These are phyloP conservation scores for Coremacera marginata DNA, from an alignment of 2,888 invertebrate species.

Conservation along the genomic window DNA sequence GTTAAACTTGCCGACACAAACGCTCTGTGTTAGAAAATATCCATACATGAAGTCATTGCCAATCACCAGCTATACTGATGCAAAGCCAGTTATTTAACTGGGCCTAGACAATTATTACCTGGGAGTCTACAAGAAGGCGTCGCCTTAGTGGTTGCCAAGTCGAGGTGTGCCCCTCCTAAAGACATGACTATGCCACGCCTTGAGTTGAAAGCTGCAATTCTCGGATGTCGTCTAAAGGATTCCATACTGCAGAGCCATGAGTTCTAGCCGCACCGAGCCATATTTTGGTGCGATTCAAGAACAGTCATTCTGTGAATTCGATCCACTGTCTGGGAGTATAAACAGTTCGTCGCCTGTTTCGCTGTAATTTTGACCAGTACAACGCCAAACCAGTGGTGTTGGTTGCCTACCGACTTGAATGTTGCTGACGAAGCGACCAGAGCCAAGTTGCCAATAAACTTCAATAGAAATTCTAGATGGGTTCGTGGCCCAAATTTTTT, in stretches of 20 bases:
- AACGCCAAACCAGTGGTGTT: slow-evolving; percentile 44
- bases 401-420: slow-evolving; percentile 41
- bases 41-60: too few species aligned
- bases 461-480: neutral
- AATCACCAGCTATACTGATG: too few species aligned
- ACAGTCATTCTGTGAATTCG: slow-evolving; percentile 48
- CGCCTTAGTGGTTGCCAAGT: slow-evolving; percentile 42
- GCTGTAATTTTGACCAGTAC: slow-evolving; percentile 38
- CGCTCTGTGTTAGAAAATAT: too few species aligned
- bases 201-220: slow-evolving; percentile 42
- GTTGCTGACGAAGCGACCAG: slow-evolving; percentile 35
- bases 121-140: neutral
- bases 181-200: slow-evolving; percentile 41
- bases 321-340: too few species aligned
- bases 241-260: slow-evolving; percentile 26
- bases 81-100: neutral
- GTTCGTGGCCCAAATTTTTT: too few species aligned
- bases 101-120: neutral
- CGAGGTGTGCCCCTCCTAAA: slow-evolving; percentile 41
- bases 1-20: neutral
- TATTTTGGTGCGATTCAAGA: slow-evolving; percentile 41
- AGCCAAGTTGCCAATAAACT: neutral
- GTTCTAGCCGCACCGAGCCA: neutral
- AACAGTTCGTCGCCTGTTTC: slow-evolving; percentile 37
- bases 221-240: slow-evolving; percentile 36